Percentiles rank a stretch among this genome's conserved stretches.
Conservation (phyloP, 2,113 vertebrate species). For the Tachysurus vachellii region DNA sequence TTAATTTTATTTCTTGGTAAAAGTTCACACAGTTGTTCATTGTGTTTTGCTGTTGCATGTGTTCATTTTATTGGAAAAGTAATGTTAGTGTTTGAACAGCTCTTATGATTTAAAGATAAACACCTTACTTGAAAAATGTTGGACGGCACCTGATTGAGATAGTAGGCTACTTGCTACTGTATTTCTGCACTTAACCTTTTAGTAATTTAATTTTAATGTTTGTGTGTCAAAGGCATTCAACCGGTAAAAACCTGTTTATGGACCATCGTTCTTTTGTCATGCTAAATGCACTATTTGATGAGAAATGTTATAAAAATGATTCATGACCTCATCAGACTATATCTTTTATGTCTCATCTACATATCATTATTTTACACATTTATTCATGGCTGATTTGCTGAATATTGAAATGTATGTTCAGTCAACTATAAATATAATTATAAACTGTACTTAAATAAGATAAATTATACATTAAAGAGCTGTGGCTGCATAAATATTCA, state of each 20-base stretch:
- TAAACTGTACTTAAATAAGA: background rate
- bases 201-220: slow-evolving; percentile 47
- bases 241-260: slow-evolving; percentile 26
- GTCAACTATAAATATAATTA: background rate
- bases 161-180: slow-evolving; percentile 41
- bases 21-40: slow-evolving; percentile 1
- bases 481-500: background rate
- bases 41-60: slow-evolving; percentile 38
- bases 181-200: slow-evolving; percentile 50
- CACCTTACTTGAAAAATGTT: slow-evolving; percentile 34
- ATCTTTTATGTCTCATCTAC: background rate
- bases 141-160: slow-evolving; percentile 12
- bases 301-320: slow-evolving; percentile 72
- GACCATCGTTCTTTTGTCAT: slow-evolving; percentile 30
- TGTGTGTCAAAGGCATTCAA: slow-evolving; percentile 56
- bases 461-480: background rate
- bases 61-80: slow-evolving; percentile 19
- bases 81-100: slow-evolving; percentile 4
- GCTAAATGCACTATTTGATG: slow-evolving; percentile 71
- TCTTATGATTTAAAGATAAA: slow-evolving; percentile 13
- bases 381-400: background rate
- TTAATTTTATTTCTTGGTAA: background rate
- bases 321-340: slow-evolving; percentile 33
- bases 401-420: background rate
- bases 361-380: background rate